Conservation (phyloP, 2,113 vertebrate species). For the Cepphus grylle region DNA sequence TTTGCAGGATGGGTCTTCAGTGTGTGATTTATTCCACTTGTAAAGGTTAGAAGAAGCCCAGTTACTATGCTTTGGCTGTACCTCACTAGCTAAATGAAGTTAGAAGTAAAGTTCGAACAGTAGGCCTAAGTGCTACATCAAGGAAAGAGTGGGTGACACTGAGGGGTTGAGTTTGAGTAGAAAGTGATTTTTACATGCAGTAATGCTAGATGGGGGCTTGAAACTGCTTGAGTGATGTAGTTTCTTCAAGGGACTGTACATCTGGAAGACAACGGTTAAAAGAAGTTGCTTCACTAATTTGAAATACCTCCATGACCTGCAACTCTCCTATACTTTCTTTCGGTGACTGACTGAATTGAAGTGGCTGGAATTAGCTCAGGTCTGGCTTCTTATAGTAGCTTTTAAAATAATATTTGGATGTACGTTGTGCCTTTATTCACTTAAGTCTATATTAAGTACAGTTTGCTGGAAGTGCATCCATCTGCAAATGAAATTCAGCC, state of each 20-base stretch:
- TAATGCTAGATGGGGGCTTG: background rate
- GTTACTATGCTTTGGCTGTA: background rate
- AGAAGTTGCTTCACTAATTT: background rate
- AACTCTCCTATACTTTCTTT: background rate
- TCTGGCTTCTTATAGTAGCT: background rate
- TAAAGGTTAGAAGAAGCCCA: background rate
- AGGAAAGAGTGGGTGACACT: background rate
- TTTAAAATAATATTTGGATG: background rate
- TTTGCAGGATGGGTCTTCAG: background rate
- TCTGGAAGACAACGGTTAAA: background rate
- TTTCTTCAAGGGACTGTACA: background rate
- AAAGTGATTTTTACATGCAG: background rate
- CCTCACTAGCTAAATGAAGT: background rate
- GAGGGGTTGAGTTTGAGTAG: background rate
- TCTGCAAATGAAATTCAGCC: background rate
- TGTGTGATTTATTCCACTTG: background rate
- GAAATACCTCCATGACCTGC: background rate
- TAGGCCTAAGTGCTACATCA: background rate
- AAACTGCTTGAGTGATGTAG: background rate
- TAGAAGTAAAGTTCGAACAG: background rate
- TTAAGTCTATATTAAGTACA: background rate
- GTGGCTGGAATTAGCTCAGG: background rate
- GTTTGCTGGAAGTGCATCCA: background rate
- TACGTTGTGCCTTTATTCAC: slow-evolving; percentile 19
- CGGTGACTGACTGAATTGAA: background rate